Conservation (phyloP, 2,888 invertebrate genomes). For the Hemistola chrysoprasaria region DNA sequence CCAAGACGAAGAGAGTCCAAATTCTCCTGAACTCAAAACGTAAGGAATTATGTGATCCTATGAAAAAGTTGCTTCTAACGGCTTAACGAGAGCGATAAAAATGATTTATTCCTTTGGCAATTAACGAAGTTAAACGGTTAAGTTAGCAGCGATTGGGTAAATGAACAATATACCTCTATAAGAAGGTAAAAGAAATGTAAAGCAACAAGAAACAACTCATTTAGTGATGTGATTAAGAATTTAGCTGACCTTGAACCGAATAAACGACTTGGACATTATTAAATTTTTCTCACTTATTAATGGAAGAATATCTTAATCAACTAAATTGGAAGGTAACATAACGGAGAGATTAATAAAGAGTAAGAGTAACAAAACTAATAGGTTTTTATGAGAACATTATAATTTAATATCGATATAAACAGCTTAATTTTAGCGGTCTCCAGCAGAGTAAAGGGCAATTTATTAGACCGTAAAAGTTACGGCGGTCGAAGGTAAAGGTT, state of each 20-base stretch:
- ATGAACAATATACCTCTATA: neutral
- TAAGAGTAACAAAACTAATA: neutral
- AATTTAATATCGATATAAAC: constrained; percentile 35
- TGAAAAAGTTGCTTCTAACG: constrained; percentile 20
- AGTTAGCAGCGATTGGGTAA: constrained; percentile 5
- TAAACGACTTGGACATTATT: too few species aligned
- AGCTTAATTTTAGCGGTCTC: constrained; percentile 38
- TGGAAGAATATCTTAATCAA: too few species aligned
- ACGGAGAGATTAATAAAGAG: neutral
- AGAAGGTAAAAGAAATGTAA: neutral
- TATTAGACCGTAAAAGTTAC: constrained; percentile 50
- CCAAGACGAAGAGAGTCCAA: constrained; percentile 3
- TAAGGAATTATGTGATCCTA: constrained; percentile 8
- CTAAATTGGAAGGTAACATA: too few species aligned
- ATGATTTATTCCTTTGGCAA: constrained; percentile 56
- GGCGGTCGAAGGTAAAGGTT: constrained; percentile 50
- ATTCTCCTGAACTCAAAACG: constrained; percentile 1
- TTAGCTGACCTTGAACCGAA: too few species aligned
- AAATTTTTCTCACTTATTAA: too few species aligned
- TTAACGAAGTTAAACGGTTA: constrained; percentile 34
- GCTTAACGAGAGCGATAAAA: constrained; percentile 46
- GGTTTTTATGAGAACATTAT: constrained; percentile 5
- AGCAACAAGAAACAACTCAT: too few species aligned
- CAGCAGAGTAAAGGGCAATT: constrained; percentile 54
- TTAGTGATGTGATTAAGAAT: too few species aligned